These are phyloP conservation scores for Ganaspis brasiliensis DNA, from an alignment of 2,888 invertebrate species.

Conservation along the genomic window DNA sequence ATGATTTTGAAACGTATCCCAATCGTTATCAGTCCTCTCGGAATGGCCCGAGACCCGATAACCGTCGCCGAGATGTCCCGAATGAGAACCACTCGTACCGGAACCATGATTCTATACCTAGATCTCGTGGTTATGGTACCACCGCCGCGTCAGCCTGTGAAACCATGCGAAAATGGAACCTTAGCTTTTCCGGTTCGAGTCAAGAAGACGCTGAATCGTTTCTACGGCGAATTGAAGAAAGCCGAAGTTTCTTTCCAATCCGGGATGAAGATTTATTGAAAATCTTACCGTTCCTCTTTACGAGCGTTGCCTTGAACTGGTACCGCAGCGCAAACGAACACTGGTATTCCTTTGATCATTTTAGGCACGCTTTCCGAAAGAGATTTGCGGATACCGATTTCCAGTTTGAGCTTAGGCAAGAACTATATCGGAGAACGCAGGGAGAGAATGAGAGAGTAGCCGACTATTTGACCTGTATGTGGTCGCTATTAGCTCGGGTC, in stretches of 20 bases:
- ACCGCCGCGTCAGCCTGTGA: neutral
- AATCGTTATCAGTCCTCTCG: neutral
- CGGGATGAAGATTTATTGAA: too few relatives aligned
- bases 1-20: too few relatives aligned
- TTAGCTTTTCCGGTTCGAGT: neutral
- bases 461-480: neutral
- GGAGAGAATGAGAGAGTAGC: too few relatives aligned
- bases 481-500: neutral
- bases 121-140: neutral
- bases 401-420: too few relatives aligned
- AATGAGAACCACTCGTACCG: too few relatives aligned
- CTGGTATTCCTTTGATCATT: neutral
- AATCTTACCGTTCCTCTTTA: neutral
- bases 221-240: neutral
- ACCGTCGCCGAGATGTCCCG: too few relatives aligned
- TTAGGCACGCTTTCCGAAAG: neutral
- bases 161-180: conserved; percentile 41
- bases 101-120: neutral
- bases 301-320: too few relatives aligned
- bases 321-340: neutral
- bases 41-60: too few relatives aligned
- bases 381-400: too few relatives aligned
- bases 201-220: neutral
- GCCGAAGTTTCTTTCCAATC: neutral
- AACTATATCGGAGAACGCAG: too few relatives aligned